Evolutionary conservation across 2,797 vertebrate genomes (phyloP).

Genomic region (Okamejei kenojei): DNA sequence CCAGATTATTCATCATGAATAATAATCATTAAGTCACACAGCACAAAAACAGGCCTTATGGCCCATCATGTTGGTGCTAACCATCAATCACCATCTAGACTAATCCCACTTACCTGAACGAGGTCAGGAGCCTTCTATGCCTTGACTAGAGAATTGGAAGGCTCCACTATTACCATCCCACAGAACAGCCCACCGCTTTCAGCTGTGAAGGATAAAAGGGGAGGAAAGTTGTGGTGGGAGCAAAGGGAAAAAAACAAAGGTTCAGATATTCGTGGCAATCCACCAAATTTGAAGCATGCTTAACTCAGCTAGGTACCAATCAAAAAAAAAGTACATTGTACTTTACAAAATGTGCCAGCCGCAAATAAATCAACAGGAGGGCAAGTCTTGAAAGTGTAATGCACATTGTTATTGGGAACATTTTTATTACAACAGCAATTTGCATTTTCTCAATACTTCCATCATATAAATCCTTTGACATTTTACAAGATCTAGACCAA

Average conservation of each 20-base stretch:
- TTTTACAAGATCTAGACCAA: neutral
- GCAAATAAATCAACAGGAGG: constrained; percentile 1
- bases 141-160: neutral
- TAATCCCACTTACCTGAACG: no score
- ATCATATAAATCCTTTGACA: neutral
- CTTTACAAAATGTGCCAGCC: neutral
- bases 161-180: no score
- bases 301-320: neutral
- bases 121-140: no score
- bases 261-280: neutral
- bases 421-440: neutral
- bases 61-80: no score
- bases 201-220: neutral
- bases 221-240: neutral
- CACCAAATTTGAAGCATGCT: neutral
- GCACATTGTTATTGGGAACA: neutral
- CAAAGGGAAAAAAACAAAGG: neutral
- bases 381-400: neutral
- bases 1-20: neutral
- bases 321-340: neutral
- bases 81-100: no score
- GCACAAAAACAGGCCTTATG: no score
- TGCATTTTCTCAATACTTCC: neutral
- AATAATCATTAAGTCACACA: neutral
- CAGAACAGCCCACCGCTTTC: neutral